Evolutionary conservation across 1,140 invertebrate species (phyloP).

Genomic region (Cyrtorhinus lividipennis): DNA sequence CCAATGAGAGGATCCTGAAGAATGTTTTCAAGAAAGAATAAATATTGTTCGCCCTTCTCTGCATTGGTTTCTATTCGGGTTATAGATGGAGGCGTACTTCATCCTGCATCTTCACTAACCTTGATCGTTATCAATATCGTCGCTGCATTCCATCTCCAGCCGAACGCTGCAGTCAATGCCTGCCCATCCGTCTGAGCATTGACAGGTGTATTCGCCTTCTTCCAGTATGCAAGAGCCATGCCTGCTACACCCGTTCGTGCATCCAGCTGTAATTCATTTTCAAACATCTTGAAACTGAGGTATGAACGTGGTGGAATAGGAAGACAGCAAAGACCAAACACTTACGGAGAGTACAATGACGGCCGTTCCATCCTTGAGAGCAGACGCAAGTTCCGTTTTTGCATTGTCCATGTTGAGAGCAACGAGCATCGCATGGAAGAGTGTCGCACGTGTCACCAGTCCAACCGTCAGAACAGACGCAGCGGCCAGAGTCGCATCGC

Average conservation of each 20-base stretch:
- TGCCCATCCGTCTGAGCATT: constrained; percentile 81
- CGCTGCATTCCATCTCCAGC: constrained; percentile 81
- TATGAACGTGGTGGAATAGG: no score
- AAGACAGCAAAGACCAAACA: constrained; percentile 25
- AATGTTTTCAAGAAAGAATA: no score
- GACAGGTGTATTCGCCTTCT: constrained; percentile 77
- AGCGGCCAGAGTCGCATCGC: constrained; percentile 73
- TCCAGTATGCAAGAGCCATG: constrained; percentile 77
- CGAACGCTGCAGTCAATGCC: constrained; percentile 80
- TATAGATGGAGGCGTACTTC: no score
- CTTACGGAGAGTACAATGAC: constrained; percentile 90
- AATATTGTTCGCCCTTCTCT: no score
- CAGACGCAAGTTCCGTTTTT: constrained; percentile 95
- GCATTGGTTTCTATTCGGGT: no score
- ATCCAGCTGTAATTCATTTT: constrained; percentile 58
- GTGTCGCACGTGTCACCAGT: constrained; percentile 80
- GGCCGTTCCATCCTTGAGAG: constrained; percentile 92
- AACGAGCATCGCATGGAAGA: constrained; percentile 74
- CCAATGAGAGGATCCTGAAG: no score
- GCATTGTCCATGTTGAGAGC: constrained; percentile 89
- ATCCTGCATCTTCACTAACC: constrained; percentile 65
- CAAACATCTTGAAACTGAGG: constrained; percentile 22
- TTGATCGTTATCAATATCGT: constrained; percentile 90
- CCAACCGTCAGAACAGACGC: constrained; percentile 80
- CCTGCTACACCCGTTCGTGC: constrained; percentile 79